These are phyloP conservation scores for Plagiodera versicolora DNA, from an alignment of 2,888 invertebrate genomes.

Conservation along the genomic window DNA sequence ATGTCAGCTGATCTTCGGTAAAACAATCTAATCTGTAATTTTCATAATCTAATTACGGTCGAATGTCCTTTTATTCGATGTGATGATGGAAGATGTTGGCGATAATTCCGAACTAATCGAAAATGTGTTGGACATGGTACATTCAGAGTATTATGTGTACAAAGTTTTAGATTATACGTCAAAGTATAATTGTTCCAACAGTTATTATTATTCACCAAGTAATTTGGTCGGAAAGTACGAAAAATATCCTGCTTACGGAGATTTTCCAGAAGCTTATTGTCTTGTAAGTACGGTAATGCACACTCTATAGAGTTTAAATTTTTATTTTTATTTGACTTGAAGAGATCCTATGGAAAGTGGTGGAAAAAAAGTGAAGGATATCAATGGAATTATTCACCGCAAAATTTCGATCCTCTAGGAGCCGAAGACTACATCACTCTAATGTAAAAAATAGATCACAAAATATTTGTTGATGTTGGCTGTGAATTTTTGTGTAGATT, in stretches of 20 bases:
- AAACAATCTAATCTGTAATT: neutral
- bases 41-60: neutral
- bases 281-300: constrained; percentile 65
- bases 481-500: constrained; percentile 59
- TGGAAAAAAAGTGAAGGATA: constrained; percentile 79
- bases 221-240: constrained; percentile 84
- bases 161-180: constrained; percentile 84
- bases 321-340: constrained; percentile 31
- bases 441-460: constrained; percentile 57
- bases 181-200: constrained; percentile 85
- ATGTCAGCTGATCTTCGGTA: no score
- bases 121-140: constrained; percentile 41
- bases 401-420: constrained; percentile 66
- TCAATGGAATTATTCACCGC: constrained; percentile 71
- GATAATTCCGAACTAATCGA: constrained; percentile 30
- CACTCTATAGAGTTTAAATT: no score
- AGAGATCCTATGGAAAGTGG: constrained; percentile 87
- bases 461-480: neutral
- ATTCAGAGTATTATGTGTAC: constrained; percentile 76
- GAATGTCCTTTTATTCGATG: neutral
- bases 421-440: constrained; percentile 75
- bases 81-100: neutral
- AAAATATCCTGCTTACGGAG: constrained; percentile 87
- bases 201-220: constrained; percentile 84
- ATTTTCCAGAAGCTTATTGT: constrained; percentile 87